Base-by-base conservation (phyloP, 2,888 invertebrate species). In the Noctua janthe region DNA sequence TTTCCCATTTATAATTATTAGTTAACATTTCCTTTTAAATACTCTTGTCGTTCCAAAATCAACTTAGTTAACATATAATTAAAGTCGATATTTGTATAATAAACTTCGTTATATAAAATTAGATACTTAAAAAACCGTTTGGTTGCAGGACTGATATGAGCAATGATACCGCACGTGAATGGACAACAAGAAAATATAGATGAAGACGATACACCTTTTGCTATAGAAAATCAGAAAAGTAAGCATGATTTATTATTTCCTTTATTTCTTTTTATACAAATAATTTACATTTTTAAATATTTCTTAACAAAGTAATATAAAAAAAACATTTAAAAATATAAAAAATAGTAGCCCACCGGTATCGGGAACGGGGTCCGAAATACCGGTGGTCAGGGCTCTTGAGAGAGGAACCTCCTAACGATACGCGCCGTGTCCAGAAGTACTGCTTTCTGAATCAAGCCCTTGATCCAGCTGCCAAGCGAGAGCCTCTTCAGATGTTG, bases 121-220 rank as follows among this genome's bases (percentile, higher is more conserved):
- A 54, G 15, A 6, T 84, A 47, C 54, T 69, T 13, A 62, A 62
- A 54, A 62, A 72, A 4, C 1, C 29, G 13, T 70, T 71, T 67
- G 66, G 29, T 88, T 82, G 10, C 76, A 86, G 88, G 69, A 7
- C 43, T 67, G 71, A 71, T 64, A 88, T 89, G 83, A 86, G 91
- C 88, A 59, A 95, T 95, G 95, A 91, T 95, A 88, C 95, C 95
- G n/a, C 92, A 94, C 84, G 92, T 91, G 15, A 90, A 92, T n/a
- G 92, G 92, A 20, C 83, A 84, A n/a, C 91, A 90, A 62, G 90
- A 91, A 56, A 91, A 91, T 7, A 84, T 90, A n/a, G 92, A 93
- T 49, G 93, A 92, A 13, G 90, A 86, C 4, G 92, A 93, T 35
- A 74, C 92, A 47, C 87, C 89, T 10, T 92, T 91, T 77, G 90